phyloP scores from a whole-genome alignment of 2,888 invertebrate species.

The Coecobrya sp. region DNA sequence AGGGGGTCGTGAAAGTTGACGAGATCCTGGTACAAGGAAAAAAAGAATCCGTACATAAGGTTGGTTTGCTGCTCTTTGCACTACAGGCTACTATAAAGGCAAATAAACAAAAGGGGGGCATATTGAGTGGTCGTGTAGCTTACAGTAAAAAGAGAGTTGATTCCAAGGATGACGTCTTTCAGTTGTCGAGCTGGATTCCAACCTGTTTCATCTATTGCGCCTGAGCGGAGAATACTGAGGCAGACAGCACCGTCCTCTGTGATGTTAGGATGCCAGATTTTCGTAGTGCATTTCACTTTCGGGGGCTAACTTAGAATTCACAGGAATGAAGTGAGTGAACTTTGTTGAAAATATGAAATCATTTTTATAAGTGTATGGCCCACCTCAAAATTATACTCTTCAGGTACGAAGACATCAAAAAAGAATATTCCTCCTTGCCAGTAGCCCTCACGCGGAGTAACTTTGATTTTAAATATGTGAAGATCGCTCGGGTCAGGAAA shows the following conservation, averaged over 20 bases:
- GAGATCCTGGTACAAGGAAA: conserved; percentile 59
- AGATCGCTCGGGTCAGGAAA: conserved; percentile 36
- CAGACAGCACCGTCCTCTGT: conserved; percentile 97
- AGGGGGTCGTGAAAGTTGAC: conserved; percentile 57
- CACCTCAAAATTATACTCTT: conserved; percentile 62
- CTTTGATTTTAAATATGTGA: conserved; percentile 36
- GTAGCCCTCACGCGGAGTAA: conserved; percentile 22
- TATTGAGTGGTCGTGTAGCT: background rate
- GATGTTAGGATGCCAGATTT: conserved; percentile 98
- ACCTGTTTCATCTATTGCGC: conserved; percentile 90
- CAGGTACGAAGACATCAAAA: conserved; percentile 48
- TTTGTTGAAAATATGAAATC: too few relatives aligned
- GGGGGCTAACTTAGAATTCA: conserved; percentile 92
- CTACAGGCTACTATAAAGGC: too few relatives aligned
- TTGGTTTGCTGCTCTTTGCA: background rate
- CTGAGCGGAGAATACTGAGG: conserved; percentile 95
- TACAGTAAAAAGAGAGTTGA: conserved; percentile 65
- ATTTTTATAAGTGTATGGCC: too few relatives aligned
- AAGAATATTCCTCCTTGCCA: conserved; percentile 42
- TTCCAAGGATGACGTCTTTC: conserved; percentile 59
- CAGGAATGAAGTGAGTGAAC: too few relatives aligned
- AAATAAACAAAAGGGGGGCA: too few relatives aligned
- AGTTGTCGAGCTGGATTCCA: conserved; percentile 60
- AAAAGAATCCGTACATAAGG: background rate
- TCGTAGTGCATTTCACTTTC: conserved; percentile 95